Base-by-base conservation (phyloP, 1,140 invertebrate genomes). In the Chironomus tepperi region DNA sequence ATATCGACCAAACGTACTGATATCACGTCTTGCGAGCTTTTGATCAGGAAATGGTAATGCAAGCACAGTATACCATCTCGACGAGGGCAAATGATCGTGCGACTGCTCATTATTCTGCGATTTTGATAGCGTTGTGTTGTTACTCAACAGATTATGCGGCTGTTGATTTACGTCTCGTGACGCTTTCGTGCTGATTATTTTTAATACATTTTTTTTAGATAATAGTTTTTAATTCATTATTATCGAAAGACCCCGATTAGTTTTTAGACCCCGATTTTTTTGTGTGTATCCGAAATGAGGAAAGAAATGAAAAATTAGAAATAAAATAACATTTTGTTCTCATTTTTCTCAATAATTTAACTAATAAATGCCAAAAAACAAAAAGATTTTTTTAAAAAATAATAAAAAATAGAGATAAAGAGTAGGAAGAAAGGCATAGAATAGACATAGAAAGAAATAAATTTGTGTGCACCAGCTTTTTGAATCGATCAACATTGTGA, bases 11-110 rank as follows among this genome's bases (percentile, higher is more conserved):
- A 93, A 91, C 74, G 80, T 82, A 76, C 79, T 82, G 7, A 82
- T 76, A 83, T 95, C 92, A 75, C 93, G 86, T 77, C 93, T 84
- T 76, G 92, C 93, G 78, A 94, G 89, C 82, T 93, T 93, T 85
- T 95, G 93, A 85, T 95, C 93, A 79, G 93, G 92, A 84, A 95
- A 95, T 77, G 93, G 93, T 78, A 95, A 87, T 75, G 93, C 93
- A 83, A 95, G 87, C 76, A 95, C 87, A 75, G 92, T 94, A 86
- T 93, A 94, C 93, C 91, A 94, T 79, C 92, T 86, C 75, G 91
- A 91, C 75, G 91, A 91, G 24, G 90, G 89, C 83, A 91, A 87
- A 77, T 83, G 43, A 73, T 75, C 7, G 77, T 21, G 65, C 65
- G 65, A 70, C 16, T 70, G 16, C n/a, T 57, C 47, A 12, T 12